phyloP scores from a whole-genome alignment of 1,140 invertebrate genomes.

The Medauroidea extradentata region DNA sequence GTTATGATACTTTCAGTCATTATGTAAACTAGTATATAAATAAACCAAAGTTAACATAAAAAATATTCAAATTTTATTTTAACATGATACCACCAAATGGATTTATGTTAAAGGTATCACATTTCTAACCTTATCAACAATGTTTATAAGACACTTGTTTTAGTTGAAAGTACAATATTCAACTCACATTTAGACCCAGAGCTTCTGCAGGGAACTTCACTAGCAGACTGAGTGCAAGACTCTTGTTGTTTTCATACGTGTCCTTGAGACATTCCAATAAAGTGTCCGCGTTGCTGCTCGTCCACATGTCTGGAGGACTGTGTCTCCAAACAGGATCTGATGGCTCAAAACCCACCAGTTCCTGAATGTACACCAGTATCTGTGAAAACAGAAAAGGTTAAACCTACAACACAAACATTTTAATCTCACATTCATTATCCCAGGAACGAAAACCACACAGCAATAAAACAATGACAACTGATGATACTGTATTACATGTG shows the following conservation, averaged over 20 bases:
- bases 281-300: conserved; percentile 1
- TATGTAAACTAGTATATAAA: too few relatives aligned
- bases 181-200: conserved; percentile 15
- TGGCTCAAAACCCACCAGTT: conserved; percentile 5
- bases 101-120: too few relatives aligned
- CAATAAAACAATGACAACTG: too few relatives aligned
- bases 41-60: too few relatives aligned
- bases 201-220: conserved; percentile 35
- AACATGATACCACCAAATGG: too few relatives aligned
- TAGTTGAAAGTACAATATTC: too few relatives aligned
- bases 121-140: too few relatives aligned
- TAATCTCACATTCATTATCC: conserved; percentile 8
- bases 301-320: not conserved
- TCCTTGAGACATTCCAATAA: conserved; percentile 43
- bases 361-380: conserved; percentile 40
- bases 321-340: not conserved
- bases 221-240: conserved; percentile 37
- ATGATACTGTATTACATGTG: too few relatives aligned
- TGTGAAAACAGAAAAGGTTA: conserved; percentile 29
- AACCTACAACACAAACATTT: conserved; percentile 17
- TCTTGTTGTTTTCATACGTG: conserved; percentile 50
- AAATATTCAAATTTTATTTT: too few relatives aligned
- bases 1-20: too few relatives aligned
- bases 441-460: too few relatives aligned
- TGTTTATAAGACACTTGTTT: too few relatives aligned